Base-by-base conservation (phyloP, 2,113 vertebrate species). In the Passer domesticus region DNA sequence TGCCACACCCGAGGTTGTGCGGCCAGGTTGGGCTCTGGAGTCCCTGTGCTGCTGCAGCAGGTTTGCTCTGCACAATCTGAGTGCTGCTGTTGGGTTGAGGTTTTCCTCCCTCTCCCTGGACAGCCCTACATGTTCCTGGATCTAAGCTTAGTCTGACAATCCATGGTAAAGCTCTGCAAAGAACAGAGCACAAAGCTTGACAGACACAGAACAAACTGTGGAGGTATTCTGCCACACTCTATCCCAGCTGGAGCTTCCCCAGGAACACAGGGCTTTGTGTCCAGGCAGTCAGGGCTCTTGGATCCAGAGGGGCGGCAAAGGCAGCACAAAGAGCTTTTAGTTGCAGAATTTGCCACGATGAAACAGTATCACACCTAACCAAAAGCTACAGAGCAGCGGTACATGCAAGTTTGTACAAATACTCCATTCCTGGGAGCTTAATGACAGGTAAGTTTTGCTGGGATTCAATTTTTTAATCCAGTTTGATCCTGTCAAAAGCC, bases 1-100 rank as follows among this genome's bases (percentile, higher is more conserved):
- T 41, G 55, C 19, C 46, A 37, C 8, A n/a, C 2, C 17, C 18
- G 2, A 14, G 0, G 2, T 2, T n/a, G 33, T 1, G 16, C 3
- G 9, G 59, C 46, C 11, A 5, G 69, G 31, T 5, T 31, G 35
- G 24, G 28, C 56, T 44, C 8, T 5, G 18, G 15, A 5, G 11
- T 4, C 63, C 74, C 23, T 4, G 47, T 28, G 67, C 75, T 47
- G 52, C 85, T 37, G 66, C 9, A 49, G 41, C 53, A 50, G 30
- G 35, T 90, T 7, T 50, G 44, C 23, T 56, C 41, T 56, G 58
- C n/a, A 21, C 25, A 0, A 1, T 23, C 6, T 31, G 8, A 58
- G 43, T 4, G n/a, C 10, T 79, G 72, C 62, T n/a, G 1, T 5
- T 46, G 47, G 25, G 41, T 62, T 27, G 55, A 75, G 50, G 27